Evolutionary conservation across 2,797 vertebrate genomes (phyloP).

Genomic region (Darevskia mixta): DNA sequence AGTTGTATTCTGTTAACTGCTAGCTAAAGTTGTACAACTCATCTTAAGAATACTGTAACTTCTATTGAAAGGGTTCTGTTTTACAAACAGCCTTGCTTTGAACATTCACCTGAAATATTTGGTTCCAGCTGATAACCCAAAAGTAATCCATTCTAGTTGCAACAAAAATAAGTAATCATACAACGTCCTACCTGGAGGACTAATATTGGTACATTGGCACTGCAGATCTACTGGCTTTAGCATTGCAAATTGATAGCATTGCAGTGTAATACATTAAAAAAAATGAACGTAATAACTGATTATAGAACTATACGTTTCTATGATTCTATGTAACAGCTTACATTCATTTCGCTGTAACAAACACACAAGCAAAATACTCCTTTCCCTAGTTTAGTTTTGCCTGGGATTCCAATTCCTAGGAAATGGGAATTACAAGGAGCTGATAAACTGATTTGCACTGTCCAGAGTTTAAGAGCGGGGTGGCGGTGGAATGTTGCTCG

Average conservation of each 20-base stretch:
- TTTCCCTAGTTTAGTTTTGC: conserved; percentile 11
- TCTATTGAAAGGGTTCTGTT: neutral
- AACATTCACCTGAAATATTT: conserved; percentile 15
- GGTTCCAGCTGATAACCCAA: conserved; percentile 1
- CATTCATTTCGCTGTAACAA: conserved; percentile 25
- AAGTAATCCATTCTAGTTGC: neutral
- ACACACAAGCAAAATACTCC: neutral
- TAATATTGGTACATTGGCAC: neutral
- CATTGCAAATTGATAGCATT: conserved; percentile 22
- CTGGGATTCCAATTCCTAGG: conserved; percentile 22
- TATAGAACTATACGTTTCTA: too few species aligned
- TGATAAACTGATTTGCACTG: neutral
- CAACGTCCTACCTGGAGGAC: neutral
- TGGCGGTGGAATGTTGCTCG: neutral
- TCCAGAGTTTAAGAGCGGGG: neutral
- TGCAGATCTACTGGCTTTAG: neutral
- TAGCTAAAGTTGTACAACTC: conserved; percentile 21
- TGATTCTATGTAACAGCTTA: conserved; percentile 19
- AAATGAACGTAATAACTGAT: too few species aligned
- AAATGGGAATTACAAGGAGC: conserved; percentile 7
- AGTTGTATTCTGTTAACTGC: conserved; percentile 13
- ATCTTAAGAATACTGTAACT: conserved; percentile 28
- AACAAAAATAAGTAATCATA: conserved; percentile 35
- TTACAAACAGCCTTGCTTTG: neutral
- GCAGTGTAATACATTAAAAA: conserved; percentile 7